A percentile compares a stretch with the other conserved stretches of the same genome.
phyloP scores from a whole-genome alignment of 2,113 vertebrate species.

The Callaeas wilsoni region DNA sequence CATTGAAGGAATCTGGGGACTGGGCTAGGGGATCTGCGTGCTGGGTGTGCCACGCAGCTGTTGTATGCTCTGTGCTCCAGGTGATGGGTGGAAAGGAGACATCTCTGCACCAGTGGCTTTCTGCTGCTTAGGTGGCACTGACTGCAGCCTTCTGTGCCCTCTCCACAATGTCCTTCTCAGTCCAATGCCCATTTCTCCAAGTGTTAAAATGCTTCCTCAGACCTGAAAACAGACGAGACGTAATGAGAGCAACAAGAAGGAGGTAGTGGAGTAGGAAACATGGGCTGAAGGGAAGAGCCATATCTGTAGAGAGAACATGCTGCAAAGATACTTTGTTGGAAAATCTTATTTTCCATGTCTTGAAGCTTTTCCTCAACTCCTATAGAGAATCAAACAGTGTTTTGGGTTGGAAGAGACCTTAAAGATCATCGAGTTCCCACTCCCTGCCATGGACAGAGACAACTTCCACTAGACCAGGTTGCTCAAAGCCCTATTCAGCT shows the following conservation, averaged over 20 bases:
- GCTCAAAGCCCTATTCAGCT: not conserved
- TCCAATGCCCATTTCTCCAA: not conserved
- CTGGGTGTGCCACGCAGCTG: not conserved
- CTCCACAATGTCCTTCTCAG: not conserved
- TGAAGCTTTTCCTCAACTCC: not conserved
- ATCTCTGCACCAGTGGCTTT: not conserved
- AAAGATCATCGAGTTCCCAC: not conserved
- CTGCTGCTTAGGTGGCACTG: not conserved
- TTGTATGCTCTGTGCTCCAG: rapidly evolving
- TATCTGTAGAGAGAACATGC: not conserved
- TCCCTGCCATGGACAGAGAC: not conserved
- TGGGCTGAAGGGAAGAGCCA: not conserved
- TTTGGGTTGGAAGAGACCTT: not conserved
- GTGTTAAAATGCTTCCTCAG: not conserved
- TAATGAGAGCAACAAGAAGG: not conserved
- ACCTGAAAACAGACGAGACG: not conserved
- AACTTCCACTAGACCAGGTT: not conserved
- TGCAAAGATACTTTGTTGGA: not conserved
- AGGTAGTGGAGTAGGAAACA: not conserved
- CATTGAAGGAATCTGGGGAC: not conserved
- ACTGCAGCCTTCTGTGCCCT: not conserved
- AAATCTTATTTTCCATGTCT: not conserved
- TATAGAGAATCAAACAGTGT: not conserved
- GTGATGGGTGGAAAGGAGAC: not conserved
- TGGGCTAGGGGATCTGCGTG: rapidly evolving